Evolutionary conservation across 1,140 invertebrate species (phyloP), one percentile per base, ranked within the genome.

Genomic region (Melitaea cinxia): DNA sequence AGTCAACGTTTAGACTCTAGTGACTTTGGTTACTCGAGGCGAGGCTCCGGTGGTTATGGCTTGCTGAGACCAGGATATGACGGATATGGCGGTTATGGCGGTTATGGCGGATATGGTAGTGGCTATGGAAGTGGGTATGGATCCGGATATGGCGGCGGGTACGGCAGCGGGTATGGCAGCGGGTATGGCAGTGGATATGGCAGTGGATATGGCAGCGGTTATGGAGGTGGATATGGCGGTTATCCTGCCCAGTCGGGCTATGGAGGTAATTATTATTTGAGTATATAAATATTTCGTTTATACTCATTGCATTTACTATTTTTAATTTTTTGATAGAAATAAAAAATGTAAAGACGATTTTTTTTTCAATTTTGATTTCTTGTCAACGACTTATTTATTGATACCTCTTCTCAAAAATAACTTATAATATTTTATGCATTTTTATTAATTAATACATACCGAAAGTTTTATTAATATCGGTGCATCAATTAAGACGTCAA

Each of bases 31-130:
- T 17, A 56, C 54, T 12, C 49, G 9, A 54, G 68, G 12, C 60
- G 56, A 35, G 47, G 39, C 37, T 14, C 35, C 2, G 71, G 83
- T 15, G 81, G 85, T 4, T 89, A 89, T 42, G 86, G 84, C 0
- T 60, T 86, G 10, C 58, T 88, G 26, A 77, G 72, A 60, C 85
- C 85, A 1, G 82, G 83, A 2, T 85, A 80, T 30, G 65, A 66
- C 21, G 70, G 75, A 4, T 80, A 78, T 56, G 60, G n/a, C n/a
- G n/a, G n/a, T n/a, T n/a, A 50, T 12, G 42, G 57, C 42, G 55
- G 55, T 6, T 35, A 52, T 24, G 39, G 63, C 5, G 67, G 70
- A 21, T 75, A 76, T 55, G 69, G 70, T 39, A 72, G 73, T 14
- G 35, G 37, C 9, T 52, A 52, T 30, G 49, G 49, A 4, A 30